Percentiles rank a stretch among this genome's conserved stretches.
These are phyloP conservation scores for Thamnaconus septentrionalis DNA, from an alignment of 2,113 vertebrate genomes.

Conservation along the genomic window DNA sequence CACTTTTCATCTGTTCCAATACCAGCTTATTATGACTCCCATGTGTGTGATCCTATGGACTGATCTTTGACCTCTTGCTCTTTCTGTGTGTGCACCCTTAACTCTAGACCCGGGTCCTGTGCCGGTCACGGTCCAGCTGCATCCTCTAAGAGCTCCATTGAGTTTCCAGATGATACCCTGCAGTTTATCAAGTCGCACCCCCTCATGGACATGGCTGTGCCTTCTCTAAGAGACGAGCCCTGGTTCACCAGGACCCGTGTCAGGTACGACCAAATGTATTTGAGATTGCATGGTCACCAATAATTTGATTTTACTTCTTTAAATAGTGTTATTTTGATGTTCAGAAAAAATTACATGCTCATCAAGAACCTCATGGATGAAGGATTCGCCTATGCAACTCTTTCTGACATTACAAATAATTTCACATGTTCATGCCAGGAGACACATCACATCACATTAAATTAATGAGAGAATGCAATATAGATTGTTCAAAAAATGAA, in stretches of 20 bases:
- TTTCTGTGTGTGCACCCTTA: slow-evolving; percentile 41
- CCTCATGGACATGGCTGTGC: slow-evolving; percentile 93
- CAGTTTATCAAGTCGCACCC: slow-evolving; percentile 98
- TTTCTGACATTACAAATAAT: no score
- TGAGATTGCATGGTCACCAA: no score
- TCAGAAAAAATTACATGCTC: no score
- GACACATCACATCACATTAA: no score
- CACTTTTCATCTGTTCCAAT: slow-evolving; percentile 44
- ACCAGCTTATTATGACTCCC: slow-evolving; percentile 44
- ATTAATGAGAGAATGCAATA: no score
- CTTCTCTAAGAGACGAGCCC: slow-evolving; percentile 89
- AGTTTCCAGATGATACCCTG: slow-evolving; percentile 96
- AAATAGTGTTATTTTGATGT: neutral
- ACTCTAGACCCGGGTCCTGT: slow-evolving; percentile 91
- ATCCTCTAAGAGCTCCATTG: slow-evolving; percentile 90
- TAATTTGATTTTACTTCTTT: neutral
- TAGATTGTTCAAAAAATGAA: neutral
- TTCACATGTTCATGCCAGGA: no score
- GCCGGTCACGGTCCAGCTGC: slow-evolving; percentile 89
- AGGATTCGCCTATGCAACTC: no score
- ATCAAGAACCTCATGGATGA: no score
- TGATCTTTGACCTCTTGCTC: slow-evolving; percentile 70
- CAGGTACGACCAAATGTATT: slow-evolving; percentile 74
- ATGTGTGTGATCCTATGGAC: slow-evolving; percentile 36
- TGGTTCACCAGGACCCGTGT: slow-evolving; percentile 99